phyloP scores from a whole-genome alignment of 2,113 vertebrate genomes.

The Gadus chalcogrammus region DNA sequence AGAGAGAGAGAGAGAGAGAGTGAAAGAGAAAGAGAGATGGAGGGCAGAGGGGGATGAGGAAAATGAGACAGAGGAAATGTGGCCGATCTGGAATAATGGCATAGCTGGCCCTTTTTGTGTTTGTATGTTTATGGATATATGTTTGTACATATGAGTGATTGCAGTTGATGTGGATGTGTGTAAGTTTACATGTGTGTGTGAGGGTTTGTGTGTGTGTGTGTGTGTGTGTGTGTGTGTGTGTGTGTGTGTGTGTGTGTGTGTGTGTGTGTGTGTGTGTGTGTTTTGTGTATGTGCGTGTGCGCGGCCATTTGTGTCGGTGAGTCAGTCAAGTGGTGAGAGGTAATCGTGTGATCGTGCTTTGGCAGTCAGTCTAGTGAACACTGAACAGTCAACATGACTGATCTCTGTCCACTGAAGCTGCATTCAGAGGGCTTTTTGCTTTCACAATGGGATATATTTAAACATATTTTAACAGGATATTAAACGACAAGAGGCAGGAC shows the following conservation, averaged over 20 bases:
- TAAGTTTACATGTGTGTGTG: background rate
- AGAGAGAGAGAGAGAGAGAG: conserved; percentile 37
- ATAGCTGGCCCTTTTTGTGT: background rate
- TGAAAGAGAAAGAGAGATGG: conserved; percentile 5
- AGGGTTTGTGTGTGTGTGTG: background rate
- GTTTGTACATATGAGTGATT: background rate
- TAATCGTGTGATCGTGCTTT: conserved; percentile 4
- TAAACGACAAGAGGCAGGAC: no score
- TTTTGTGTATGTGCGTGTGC: background rate
- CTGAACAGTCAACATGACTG: no score
- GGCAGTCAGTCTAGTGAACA: background rate
- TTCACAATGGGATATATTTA: no score
- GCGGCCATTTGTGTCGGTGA: background rate
- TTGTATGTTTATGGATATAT: background rate
- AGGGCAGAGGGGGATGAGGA: conserved; percentile 14
- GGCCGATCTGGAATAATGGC: background rate
- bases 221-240: conserved; percentile 1
- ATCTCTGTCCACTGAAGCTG: no score
- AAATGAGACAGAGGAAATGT: background rate
- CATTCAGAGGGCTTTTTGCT: no score
- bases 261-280: background rate
- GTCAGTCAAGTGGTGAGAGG: background rate
- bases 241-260: conserved; percentile 1
- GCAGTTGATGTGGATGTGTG: background rate
- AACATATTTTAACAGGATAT: no score